Percentiles rank a stretch among this genome's conserved stretches.
Conservation (phyloP, 2,797 vertebrate genomes). For the Phoebastria nigripes region DNA sequence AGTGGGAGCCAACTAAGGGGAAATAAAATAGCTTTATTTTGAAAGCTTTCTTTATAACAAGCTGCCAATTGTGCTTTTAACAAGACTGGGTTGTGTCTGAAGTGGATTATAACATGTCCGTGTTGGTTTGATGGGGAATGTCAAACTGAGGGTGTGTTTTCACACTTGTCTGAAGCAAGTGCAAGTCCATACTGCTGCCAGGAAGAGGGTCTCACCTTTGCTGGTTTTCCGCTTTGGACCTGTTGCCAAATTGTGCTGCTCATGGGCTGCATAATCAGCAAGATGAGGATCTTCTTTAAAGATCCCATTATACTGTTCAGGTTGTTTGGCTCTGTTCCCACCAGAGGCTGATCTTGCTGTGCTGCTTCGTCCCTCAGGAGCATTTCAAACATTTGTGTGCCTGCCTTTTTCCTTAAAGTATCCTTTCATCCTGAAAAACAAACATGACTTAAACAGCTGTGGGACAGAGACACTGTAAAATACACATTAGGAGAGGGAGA, state of each 20-base stretch:
- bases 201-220: not conserved
- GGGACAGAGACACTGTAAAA: not conserved
- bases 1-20: not conserved
- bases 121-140: not conserved
- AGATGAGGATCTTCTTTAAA: not conserved
- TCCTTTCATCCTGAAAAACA: not conserved
- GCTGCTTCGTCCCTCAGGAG: not conserved
- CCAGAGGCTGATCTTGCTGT: not conserved
- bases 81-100: not conserved
- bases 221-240: not conserved
- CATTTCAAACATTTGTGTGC: not conserved
- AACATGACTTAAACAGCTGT: not conserved
- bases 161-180: not conserved
- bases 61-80: not conserved
- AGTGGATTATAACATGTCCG: not conserved
- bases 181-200: not conserved
- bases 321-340: not conserved
- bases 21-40: not conserved
- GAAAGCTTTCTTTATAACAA: not conserved
- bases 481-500: not conserved
- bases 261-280: accelerated
- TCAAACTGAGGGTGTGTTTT: not conserved
- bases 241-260: not conserved
- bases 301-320: accelerated
- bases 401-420: not conserved